A percentile compares a stretch with the other conserved stretches of the same genome.
phyloP scores from a whole-genome alignment of 1,140 invertebrate species.

The Camponotus vicinus region DNA sequence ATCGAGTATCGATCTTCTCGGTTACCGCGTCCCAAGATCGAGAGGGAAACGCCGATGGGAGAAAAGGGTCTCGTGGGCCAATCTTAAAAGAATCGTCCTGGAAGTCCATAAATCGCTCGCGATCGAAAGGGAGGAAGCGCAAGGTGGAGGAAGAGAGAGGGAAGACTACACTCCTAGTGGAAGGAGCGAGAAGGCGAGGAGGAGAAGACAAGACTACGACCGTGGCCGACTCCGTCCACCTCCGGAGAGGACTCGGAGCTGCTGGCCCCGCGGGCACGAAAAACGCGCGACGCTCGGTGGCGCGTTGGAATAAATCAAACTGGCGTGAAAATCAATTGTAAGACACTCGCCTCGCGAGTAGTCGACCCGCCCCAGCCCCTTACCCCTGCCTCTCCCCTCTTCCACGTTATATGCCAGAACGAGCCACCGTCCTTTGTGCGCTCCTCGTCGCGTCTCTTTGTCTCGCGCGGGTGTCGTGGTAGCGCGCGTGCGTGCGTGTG shows the following conservation, averaged over 20 bases:
- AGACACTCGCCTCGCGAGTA: constrained; percentile 78
- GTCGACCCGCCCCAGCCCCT: not conserved
- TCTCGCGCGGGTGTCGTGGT: not conserved
- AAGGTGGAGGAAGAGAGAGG: not conserved
- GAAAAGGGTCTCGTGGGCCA: constrained; percentile 72
- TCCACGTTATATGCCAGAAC: constrained; percentile 53
- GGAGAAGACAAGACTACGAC: constrained; percentile 21
- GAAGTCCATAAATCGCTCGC: constrained; percentile 80
- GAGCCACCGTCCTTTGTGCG: constrained; percentile 66
- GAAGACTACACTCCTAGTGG: constrained; percentile 2
- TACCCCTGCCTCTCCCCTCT: not conserved
- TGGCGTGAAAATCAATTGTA: constrained; percentile 84
- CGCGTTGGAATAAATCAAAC: constrained; percentile 82
- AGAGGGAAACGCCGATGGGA: constrained; percentile 25
- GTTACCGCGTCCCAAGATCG: constrained; percentile 38
- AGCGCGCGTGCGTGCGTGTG: not conserved
- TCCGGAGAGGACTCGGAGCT: constrained; percentile 53
- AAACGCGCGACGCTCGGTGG: constrained; percentile 74
- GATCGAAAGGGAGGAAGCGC: not conserved
- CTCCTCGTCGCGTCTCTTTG: constrained; percentile 55
- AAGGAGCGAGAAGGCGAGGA: not conserved
- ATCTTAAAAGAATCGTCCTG: constrained; percentile 78
- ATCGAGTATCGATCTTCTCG: constrained; percentile 41
- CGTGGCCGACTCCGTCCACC: constrained; percentile 59
- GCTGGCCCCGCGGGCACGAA: constrained; percentile 74